Percentiles rank a stretch among this genome's conserved stretches.
Conservation (phyloP, 2,113 vertebrate genomes). For the Galeopterus variegatus region DNA sequence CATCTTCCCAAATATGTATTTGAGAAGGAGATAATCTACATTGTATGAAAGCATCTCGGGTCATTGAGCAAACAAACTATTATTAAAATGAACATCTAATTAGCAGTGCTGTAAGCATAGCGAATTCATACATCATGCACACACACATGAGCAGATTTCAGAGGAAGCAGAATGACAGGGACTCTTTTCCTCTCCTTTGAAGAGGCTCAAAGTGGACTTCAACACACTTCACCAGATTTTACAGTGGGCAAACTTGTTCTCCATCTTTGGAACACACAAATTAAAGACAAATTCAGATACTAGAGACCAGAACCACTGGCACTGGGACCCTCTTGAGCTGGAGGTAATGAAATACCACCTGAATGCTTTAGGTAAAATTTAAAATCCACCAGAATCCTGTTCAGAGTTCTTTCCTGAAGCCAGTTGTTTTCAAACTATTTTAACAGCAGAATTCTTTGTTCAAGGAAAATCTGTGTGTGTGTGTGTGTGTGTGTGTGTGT, state of each 20-base stretch:
- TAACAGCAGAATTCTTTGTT: conserved; percentile 7
- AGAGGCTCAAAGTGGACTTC: not conserved
- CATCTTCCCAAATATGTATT: conserved; percentile 70
- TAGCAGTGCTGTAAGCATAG: conserved; percentile 60
- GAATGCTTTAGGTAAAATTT: not conserved
- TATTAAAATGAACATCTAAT: conserved; percentile 76
- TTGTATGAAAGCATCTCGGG: conserved; percentile 51
- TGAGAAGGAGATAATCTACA: conserved; percentile 69
- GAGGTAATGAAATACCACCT: not conserved
- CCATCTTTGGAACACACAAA: conserved; percentile 24
- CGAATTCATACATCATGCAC: conserved; percentile 48
- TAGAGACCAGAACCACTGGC: not conserved
- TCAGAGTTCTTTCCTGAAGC: not conserved
- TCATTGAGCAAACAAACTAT: conserved; percentile 75
- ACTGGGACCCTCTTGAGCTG: not conserved
- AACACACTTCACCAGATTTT: not conserved
- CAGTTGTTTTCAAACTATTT: not conserved
- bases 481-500: not conserved
- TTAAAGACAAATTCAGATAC: not conserved
- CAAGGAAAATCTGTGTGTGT: conserved; percentile 43
- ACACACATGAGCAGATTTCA: not conserved
- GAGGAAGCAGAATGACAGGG: not conserved
- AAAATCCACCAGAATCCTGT: not conserved
- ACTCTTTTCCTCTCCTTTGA: not conserved
- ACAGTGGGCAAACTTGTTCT: not conserved